Evolutionary conservation across 2,888 invertebrate species (phyloP).

Genomic region (Scrobipalpa costella): DNA sequence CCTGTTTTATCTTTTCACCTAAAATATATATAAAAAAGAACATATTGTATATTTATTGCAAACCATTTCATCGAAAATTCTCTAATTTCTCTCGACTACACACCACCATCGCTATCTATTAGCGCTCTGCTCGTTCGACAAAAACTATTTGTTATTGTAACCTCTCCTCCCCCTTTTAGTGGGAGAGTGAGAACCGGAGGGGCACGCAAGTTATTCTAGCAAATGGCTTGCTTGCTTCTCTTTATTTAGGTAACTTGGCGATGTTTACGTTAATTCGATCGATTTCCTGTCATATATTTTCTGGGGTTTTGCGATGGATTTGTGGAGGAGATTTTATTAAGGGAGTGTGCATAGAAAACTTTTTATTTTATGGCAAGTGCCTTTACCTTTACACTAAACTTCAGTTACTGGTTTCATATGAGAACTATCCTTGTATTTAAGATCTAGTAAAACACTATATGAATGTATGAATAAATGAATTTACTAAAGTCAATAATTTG

Average conservation of each 20-base stretch:
- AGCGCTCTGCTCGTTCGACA: constrained; percentile 24
- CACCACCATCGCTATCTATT: constrained; percentile 23
- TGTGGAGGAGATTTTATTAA: constrained; percentile 3
- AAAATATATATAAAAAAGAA: no score
- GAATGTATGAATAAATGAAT: no score
- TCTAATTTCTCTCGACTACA: neutral
- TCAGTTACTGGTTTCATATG: no score
- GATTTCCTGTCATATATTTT: constrained; percentile 12
- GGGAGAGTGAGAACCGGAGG: constrained; percentile 13
- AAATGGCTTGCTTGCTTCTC: constrained; percentile 13
- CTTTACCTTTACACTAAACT: no score
- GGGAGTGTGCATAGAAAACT: no score
- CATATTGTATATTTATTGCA: neutral
- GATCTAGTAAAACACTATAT: no score
- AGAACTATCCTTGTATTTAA: no score
- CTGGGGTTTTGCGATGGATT: neutral
- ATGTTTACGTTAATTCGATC: constrained; percentile 12
- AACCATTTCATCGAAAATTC: neutral
- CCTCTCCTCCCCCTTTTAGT: constrained; percentile 11
- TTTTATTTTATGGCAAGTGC: no score
- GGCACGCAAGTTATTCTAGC: constrained; percentile 21
- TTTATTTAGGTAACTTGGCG: neutral
- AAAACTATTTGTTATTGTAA: constrained; percentile 33
- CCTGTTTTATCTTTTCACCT: no score
- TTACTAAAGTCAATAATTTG: no score